Evolutionary conservation across 1,140 invertebrate species (phyloP).

Genomic region (Periplaneta americana): DNA sequence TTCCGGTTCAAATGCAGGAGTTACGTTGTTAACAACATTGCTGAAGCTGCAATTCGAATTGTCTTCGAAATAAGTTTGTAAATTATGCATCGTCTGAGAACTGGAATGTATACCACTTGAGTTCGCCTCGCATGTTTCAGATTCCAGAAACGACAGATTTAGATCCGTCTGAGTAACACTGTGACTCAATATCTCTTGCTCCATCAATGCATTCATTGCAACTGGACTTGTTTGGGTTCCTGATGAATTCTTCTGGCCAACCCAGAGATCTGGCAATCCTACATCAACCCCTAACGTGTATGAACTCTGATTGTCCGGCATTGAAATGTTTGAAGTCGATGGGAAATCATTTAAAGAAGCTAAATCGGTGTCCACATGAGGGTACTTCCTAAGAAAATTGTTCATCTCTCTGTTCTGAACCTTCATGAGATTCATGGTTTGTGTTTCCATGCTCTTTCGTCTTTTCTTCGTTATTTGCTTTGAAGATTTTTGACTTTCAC

Average conservation of each 20-base stretch:
- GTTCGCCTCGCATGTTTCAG: slow-evolving; percentile 8
- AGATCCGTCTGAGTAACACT: slow-evolving; percentile 33
- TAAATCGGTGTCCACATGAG: slow-evolving; percentile 25
- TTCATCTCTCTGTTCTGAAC: not conserved
- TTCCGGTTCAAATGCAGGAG: slow-evolving; percentile 22
- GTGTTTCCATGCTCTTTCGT: slow-evolving; percentile 24
- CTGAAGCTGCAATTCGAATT: slow-evolving; percentile 16
- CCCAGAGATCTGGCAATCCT: slow-evolving; percentile 38
- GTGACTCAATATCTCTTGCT: slow-evolving; percentile 27
- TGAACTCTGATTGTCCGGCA: slow-evolving; percentile 31
- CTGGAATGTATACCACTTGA: slow-evolving; percentile 22
- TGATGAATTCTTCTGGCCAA: slow-evolving; percentile 35
- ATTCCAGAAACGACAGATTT: slow-evolving; percentile 24
- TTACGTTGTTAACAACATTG: slow-evolving; percentile 12
- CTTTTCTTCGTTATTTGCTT: slow-evolving; percentile 25
- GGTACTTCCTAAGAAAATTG: not conserved
- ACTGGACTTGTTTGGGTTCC: slow-evolving; percentile 40
- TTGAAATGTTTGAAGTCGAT: not conserved
- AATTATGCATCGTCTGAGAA: slow-evolving; percentile 20
- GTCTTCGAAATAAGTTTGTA: slow-evolving; percentile 27
- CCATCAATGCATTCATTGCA: not conserved
- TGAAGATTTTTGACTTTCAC: slow-evolving; percentile 15
- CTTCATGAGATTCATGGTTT: slow-evolving; percentile 12
- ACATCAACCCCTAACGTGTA: slow-evolving; percentile 36
- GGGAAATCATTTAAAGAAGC: slow-evolving; percentile 37